phyloP scores from a whole-genome alignment of 2,888 invertebrate species.

The Chromoteleia sp. region DNA sequence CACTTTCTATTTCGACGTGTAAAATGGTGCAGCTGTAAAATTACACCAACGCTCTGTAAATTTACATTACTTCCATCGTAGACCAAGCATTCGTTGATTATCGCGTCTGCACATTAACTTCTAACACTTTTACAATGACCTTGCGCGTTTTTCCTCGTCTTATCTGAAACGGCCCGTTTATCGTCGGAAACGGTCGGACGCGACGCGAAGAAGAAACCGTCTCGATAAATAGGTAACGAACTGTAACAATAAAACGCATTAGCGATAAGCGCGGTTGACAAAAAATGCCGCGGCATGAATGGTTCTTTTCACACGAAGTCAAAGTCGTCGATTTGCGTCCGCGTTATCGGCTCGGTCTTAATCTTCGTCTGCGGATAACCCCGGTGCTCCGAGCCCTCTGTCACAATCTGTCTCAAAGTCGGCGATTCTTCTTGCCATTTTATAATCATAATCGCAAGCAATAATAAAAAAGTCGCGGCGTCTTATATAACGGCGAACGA shows the following conservation, averaged over 20 bases:
- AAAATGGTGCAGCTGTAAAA: too few relatives aligned
- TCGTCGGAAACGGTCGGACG: constrained; percentile 52
- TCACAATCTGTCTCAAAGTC: constrained; percentile 80
- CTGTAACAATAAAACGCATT: constrained; percentile 67
- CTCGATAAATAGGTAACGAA: constrained; percentile 67
- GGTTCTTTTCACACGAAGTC: constrained; percentile 72
- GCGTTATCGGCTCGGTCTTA: constrained; percentile 72
- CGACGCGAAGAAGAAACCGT: constrained; percentile 44
- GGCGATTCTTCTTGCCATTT: constrained; percentile 67
- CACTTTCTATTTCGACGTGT: too few relatives aligned
- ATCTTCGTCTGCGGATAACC: constrained; percentile 80
- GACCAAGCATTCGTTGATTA: constrained; percentile 50
- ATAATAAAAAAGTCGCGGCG: constrained; percentile 29
- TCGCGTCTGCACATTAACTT: constrained; percentile 59
- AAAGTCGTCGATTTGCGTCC: constrained; percentile 65
- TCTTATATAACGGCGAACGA: constrained; percentile 37
- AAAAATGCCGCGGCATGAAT: constrained; percentile 63
- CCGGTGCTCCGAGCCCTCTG: constrained; percentile 75
- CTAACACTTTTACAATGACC: constrained; percentile 68
- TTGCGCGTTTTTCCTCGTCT: constrained; percentile 61
- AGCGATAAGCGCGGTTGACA: constrained; percentile 52
- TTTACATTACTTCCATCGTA: constrained; percentile 10
- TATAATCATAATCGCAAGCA: constrained; percentile 46
- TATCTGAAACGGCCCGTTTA: constrained; percentile 59
- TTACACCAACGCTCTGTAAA: neutral